Evolutionary conservation across 1,140 invertebrate species (phyloP).

Genomic region (Sycobia sp.): DNA sequence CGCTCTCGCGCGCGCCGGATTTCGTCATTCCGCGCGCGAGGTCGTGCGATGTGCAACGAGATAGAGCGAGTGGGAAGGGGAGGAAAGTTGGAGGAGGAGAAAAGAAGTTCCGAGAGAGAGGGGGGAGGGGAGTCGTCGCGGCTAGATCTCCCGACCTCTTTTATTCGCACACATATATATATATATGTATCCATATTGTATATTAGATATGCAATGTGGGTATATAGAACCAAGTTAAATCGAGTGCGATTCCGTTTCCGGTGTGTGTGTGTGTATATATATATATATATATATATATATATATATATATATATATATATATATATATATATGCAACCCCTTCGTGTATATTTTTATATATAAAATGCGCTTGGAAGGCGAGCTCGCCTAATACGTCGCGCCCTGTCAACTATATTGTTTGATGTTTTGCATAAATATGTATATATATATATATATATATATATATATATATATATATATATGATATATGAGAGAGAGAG

Average conservation of each 20-base stretch:
- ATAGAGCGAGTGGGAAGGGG: background rate
- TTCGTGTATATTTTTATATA: too few species aligned
- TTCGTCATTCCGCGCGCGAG: background rate
- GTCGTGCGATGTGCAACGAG: background rate
- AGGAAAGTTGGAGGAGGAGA: background rate
- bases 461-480: too few species aligned
- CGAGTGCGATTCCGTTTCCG: conserved; percentile 40
- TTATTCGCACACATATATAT: background rate
- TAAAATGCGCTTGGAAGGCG: background rate
- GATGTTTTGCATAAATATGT: too few species aligned
- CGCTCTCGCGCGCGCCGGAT: background rate
- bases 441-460: too few species aligned
- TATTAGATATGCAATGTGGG: conserved; percentile 33
- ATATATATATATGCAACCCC: too few species aligned
- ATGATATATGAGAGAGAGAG: too few species aligned
- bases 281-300: too few species aligned
- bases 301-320: too few species aligned
- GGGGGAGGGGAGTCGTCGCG: background rate
- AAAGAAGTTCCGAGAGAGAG: background rate
- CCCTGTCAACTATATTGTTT: too few species aligned
- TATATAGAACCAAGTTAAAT: too few species aligned
- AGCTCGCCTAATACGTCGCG: background rate
- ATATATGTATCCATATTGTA: background rate
- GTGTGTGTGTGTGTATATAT: background rate
- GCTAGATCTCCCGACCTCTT: background rate